Evolutionary conservation across 2,113 vertebrate genomes (phyloP).

Genomic region (Atlantisia rogersi): DNA sequence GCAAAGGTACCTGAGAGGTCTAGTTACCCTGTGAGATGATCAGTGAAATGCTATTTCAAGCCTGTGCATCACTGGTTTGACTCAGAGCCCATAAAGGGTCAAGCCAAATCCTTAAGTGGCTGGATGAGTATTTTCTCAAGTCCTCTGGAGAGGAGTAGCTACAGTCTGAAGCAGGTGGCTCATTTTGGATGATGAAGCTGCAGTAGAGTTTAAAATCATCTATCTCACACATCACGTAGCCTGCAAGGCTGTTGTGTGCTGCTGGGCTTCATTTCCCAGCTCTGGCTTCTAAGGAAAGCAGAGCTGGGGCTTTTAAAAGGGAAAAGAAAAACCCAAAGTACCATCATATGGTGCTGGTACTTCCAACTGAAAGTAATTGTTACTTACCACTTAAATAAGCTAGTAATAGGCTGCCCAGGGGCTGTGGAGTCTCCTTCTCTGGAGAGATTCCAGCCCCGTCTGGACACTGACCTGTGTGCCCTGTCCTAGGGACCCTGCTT

Average conservation of each 20-base stretch:
- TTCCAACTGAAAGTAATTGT: neutral
- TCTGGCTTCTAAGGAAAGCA: neutral
- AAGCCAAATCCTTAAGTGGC: too few species aligned
- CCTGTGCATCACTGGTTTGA: neutral
- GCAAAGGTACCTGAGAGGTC: neutral
- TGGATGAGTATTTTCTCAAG: neutral
- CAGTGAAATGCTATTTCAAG: neutral
- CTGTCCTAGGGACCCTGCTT: too few species aligned
- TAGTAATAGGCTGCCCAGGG: too few species aligned
- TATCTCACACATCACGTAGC: neutral
- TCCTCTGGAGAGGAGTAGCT: neutral
- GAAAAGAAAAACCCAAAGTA: neutral
- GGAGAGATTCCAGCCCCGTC: too few species aligned
- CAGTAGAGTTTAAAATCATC: neutral
- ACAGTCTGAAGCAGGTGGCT: neutral
- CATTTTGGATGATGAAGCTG: neutral
- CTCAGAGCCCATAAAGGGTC: neutral
- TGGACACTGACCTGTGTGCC: too few species aligned
- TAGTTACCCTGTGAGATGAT: fast-evolving
- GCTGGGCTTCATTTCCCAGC: neutral
- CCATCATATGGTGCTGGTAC: neutral
- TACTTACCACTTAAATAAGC: too few species aligned
- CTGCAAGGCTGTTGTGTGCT: fast-evolving
- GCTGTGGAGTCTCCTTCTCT: too few species aligned
- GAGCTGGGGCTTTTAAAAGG: neutral